Conservation (phyloP, 2,797 vertebrate species). For the Aldrovandia affinis region DNA sequence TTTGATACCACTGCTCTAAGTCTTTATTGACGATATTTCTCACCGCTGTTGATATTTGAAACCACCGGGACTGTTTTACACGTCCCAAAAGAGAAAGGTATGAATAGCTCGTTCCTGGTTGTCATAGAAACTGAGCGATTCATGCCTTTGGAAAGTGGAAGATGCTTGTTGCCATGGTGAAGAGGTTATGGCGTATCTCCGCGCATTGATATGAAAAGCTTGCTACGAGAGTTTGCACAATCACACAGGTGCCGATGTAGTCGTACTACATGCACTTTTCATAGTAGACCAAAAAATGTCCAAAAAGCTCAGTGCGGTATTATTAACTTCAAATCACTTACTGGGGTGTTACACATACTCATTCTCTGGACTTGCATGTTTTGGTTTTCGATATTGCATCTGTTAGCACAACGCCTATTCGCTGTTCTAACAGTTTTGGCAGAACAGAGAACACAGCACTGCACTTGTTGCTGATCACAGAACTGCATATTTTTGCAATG, state of each 20-base stretch:
- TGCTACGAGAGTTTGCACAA: constrained; percentile 44
- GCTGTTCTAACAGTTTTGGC: not conserved
- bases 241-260: constrained; percentile 54
- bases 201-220: constrained; percentile 49
- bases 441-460: no score
- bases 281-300: not conserved
- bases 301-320: not conserved
- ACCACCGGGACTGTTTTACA: constrained; percentile 20
- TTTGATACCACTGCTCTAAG: not conserved
- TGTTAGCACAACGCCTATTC: not conserved
- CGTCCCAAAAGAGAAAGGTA: constrained; percentile 27
- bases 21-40: constrained; percentile 12
- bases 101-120: constrained; percentile 56
- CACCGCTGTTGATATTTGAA: not conserved
- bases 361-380: not conserved
- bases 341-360: not conserved
- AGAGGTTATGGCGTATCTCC: constrained; percentile 61
- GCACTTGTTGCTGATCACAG: not conserved
- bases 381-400: not conserved
- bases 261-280: not conserved
- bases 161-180: constrained; percentile 68
- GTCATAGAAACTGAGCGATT: constrained; percentile 68
- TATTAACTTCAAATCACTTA: not conserved
- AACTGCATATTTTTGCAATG: not conserved
- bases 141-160: constrained; percentile 48